Conservation (phyloP, 2,888 invertebrate genomes). For the Doris montereyensis region DNA sequence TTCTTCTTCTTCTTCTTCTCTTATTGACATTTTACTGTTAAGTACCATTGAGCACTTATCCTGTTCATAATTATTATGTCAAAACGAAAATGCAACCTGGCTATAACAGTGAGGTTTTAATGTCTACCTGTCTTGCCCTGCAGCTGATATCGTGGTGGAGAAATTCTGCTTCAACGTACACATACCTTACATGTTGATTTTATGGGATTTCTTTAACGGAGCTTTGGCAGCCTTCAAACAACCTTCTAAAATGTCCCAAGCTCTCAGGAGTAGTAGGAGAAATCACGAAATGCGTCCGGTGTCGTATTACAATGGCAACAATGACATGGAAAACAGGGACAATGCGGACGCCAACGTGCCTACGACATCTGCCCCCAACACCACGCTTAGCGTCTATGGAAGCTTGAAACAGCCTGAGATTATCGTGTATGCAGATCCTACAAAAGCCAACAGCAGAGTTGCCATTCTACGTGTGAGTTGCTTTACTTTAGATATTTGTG, state of each 20-base stretch:
- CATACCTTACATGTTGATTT: slow-evolving; percentile 79
- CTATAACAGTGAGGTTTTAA: background rate
- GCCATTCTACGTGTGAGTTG: slow-evolving; percentile 78
- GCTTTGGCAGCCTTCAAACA: slow-evolving; percentile 72
- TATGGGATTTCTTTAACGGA: slow-evolving; percentile 78
- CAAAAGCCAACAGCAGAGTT: slow-evolving; percentile 75
- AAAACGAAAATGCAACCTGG: too few relatives aligned
- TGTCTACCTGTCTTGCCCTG: background rate
- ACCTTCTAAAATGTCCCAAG: slow-evolving; percentile 5
- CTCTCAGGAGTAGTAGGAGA: slow-evolving; percentile 21
- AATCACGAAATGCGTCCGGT: slow-evolving; percentile 5
- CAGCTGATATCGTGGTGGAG: slow-evolving; percentile 82
- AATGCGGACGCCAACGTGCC: slow-evolving; percentile 54
- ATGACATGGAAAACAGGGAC: slow-evolving; percentile 35
- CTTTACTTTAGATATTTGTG: too few relatives aligned
- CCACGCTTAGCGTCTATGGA: slow-evolving; percentile 80
- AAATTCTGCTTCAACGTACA: slow-evolving; percentile 82
- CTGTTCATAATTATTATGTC: too few relatives aligned
- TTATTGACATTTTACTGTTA: too few relatives aligned
- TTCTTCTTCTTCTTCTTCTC: background rate
- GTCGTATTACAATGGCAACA: slow-evolving; percentile 11
- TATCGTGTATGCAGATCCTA: slow-evolving; percentile 79
- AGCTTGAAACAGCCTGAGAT: slow-evolving; percentile 85
- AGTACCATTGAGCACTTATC: too few relatives aligned
- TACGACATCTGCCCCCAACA: slow-evolving; percentile 53